Conservation (phyloP, 2,113 vertebrate genomes). For the Condylura cristata region DNA sequence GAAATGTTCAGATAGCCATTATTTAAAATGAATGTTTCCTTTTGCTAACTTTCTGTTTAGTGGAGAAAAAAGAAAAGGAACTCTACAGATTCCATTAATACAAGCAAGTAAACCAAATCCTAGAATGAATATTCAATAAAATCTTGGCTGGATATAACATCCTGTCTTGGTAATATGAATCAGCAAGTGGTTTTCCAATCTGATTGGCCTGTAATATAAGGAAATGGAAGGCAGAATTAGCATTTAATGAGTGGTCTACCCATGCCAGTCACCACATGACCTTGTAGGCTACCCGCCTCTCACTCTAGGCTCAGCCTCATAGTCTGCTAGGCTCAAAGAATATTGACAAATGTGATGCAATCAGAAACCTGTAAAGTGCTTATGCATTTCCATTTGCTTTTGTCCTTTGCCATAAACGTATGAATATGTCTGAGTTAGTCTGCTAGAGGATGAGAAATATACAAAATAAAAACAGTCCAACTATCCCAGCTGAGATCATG, state of each 20-base stretch:
- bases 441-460: not conserved
- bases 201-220: not conserved
- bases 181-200: slow-evolving; percentile 3
- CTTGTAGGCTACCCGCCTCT: not conserved
- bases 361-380: not conserved
- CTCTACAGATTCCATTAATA: slow-evolving; percentile 39
- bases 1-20: slow-evolving; percentile 69
- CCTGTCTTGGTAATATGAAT: not conserved
- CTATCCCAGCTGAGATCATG: not conserved
- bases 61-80: slow-evolving; percentile 24
- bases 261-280: not conserved
- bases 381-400: not conserved
- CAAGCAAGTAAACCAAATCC: slow-evolving; percentile 22
- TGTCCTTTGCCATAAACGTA: not conserved
- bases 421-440: not conserved
- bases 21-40: slow-evolving; percentile 65
- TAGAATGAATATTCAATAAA: not conserved
- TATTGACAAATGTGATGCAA: not conserved
- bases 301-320: not conserved
- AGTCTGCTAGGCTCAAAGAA: not conserved
- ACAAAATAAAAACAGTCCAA: not conserved
- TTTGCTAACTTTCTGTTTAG: slow-evolving; percentile 44
- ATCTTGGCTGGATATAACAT: not conserved
- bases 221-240: not conserved
- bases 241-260: not conserved